A percentile compares a stretch with the other conserved stretches of the same genome.
Conservation (phyloP, 1,140 invertebrate species). For the Trichonephila inaurata region DNA sequence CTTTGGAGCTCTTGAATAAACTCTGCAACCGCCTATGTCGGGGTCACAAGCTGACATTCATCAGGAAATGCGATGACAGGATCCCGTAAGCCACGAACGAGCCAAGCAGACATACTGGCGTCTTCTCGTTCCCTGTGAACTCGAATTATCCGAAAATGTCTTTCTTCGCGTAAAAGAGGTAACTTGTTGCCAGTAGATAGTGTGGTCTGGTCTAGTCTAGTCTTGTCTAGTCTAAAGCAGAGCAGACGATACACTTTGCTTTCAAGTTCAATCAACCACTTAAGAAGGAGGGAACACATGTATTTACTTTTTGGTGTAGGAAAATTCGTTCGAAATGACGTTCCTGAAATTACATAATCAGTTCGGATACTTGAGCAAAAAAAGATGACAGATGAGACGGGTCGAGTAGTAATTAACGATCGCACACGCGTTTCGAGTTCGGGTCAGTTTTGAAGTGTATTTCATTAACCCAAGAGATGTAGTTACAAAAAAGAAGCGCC, state of each 20-base stretch:
- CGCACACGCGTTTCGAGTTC: not conserved
- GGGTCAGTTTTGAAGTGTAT: not conserved
- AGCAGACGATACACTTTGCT: not conserved
- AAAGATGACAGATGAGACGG: not conserved
- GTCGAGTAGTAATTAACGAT: constrained; percentile 12
- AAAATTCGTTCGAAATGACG: not conserved
- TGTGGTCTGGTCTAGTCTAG: not conserved
- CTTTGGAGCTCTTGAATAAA: constrained; percentile 2
- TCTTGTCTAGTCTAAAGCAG: not conserved
- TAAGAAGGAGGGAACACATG: not conserved
- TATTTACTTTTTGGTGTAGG: not conserved
- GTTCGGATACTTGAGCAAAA: not conserved
- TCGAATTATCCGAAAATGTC: constrained; percentile 11
- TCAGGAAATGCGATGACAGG: constrained; percentile 30
- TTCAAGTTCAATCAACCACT: constrained; percentile 31
- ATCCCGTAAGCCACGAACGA: constrained; percentile 18
- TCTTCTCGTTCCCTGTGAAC: constrained; percentile 17
- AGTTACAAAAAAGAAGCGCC: not conserved
- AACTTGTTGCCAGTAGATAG: constrained; percentile 33
- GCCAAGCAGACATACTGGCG: constrained; percentile 11
- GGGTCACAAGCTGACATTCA: constrained; percentile 30
- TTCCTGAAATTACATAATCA: not conserved
- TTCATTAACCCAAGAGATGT: not conserved
- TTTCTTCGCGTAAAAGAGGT: constrained; percentile 13
- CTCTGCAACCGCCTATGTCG: not conserved